phyloP scores from a whole-genome alignment of 2,888 invertebrate genomes.

The Drosophila paracracens region DNA sequence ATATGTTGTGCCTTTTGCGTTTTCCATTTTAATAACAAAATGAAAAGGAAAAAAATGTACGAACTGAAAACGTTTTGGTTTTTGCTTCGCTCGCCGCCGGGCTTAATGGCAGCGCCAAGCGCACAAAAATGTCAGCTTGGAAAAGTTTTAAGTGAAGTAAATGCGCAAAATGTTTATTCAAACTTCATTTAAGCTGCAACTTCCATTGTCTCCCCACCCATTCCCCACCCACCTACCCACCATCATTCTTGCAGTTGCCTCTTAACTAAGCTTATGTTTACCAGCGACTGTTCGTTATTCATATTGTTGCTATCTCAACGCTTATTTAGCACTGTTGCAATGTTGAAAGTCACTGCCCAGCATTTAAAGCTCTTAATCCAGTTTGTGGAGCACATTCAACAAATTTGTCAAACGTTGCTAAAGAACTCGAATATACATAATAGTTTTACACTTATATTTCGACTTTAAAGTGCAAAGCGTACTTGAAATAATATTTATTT shows the following conservation, averaged over 20 bases:
- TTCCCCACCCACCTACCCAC: background rate
- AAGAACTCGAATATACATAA: background rate
- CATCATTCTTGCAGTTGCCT: constrained; percentile 43
- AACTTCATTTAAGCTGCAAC: constrained; percentile 76
- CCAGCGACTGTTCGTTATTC: constrained; percentile 45
- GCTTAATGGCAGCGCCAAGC: constrained; percentile 61
- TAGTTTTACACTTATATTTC: background rate
- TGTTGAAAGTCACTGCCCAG: constrained; percentile 56
- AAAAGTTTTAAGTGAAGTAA: constrained; percentile 79
- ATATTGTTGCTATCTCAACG: constrained; percentile 13
- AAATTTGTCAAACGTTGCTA: constrained; percentile 42
- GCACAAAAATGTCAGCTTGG: constrained; percentile 67
- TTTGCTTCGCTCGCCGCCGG: constrained; percentile 45
- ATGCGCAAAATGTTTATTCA: constrained; percentile 82
- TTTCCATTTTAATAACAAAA: constrained; percentile 55
- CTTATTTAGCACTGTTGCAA: constrained; percentile 52
- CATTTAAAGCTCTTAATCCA: constrained; percentile 66
- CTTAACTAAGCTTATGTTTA: constrained; percentile 75
- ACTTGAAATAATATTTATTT: constrained; percentile 2
- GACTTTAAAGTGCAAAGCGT: background rate
- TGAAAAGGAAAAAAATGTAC: constrained; percentile 17
- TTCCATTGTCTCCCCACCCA: constrained; percentile 32
- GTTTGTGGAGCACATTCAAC: constrained; percentile 43
- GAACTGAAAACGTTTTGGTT: constrained; percentile 57
- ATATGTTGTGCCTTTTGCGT: constrained; percentile 18